Base-by-base conservation (phyloP, 2,888 invertebrate species). In the Clanis bilineata region DNA sequence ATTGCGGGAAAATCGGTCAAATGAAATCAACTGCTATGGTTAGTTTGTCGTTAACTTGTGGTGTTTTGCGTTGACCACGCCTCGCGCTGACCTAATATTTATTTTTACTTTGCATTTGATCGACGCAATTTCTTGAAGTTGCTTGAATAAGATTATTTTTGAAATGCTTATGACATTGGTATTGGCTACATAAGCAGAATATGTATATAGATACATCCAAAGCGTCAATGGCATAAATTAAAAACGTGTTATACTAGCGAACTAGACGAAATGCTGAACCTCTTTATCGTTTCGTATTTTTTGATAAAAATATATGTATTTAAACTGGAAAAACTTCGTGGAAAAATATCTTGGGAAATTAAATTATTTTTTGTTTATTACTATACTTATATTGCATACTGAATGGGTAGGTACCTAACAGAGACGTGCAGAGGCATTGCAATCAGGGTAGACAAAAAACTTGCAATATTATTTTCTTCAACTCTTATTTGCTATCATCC, bases 31-130 rank as follows among this genome's bases (percentile, higher is more conserved):
- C 32, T 21, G 10, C 25, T 23, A 32, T 44, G 15, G 22, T 21
- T 9, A 58, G 23, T 25, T 38, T 51, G 51, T 23, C 36, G 39
- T 41, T 36, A 58, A 55, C 55, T 32, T 28, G 28, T 45, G 41
- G 39, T 23, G 28, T 36, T 23, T 28, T 55, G 43, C 39, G 22
- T 43, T 32, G 41, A 25, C 28, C n/a, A 23, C 44, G 56, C 56
- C 45, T 56, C 41, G 21, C 45, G 45, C 38, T 39, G 56, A 36
- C 47, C 47, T 51, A 41, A 45, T 51, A 59, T 63, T 70, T 66
- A 72, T 72, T 64, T 68, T 72, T 71, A 70, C 72, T 71, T 72
- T 72, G 68, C 54, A 47, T 59, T 71, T 68, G 65, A 64, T 70
- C 70, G 66, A 4, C 59, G 71, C 69, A 63, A 51, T 32, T 51